These are phyloP conservation scores for Lepidochrysops patricia DNA, from an alignment of 2,888 invertebrate species.

Conservation along the genomic window DNA sequence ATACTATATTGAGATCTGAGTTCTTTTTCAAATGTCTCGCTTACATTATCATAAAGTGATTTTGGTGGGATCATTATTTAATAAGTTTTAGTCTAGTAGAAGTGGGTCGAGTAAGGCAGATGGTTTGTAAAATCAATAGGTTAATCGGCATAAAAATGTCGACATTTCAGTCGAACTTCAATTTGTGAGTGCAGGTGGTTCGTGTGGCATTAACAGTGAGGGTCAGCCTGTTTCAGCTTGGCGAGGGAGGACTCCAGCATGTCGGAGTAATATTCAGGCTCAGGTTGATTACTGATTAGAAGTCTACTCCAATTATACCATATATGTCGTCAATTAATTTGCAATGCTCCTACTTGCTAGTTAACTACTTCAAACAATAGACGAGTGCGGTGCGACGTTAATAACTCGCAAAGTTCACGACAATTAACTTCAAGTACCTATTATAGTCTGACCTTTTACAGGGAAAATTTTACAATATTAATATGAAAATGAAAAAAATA, in stretches of 20 bases:
- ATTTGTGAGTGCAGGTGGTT: not conserved
- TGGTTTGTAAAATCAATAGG: not conserved
- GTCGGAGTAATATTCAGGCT: not conserved
- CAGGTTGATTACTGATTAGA: no score
- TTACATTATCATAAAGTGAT: no score
- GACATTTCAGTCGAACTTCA: not conserved
- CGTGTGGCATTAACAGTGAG: not conserved
- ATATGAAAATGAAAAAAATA: no score
- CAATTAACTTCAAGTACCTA: not conserved
- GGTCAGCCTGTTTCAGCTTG: not conserved
- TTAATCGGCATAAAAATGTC: not conserved
- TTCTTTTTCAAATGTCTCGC: no score
- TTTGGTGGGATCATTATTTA: no score
- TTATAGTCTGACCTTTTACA: not conserved
- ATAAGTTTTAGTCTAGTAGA: not conserved
- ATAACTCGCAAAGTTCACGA: constrained; percentile 1
- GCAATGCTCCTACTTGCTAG: not conserved
- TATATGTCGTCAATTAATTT: not conserved
- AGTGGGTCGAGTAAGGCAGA: not conserved
- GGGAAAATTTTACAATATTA: not conserved
- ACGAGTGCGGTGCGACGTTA: not conserved
- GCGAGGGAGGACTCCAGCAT: not conserved
- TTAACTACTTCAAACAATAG: constrained; percentile 10
- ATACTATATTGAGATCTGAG: no score
- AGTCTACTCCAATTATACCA: not conserved